Evolutionary conservation across 2,797 vertebrate genomes (phyloP), one percentile per base, ranked within the genome.

Genomic region (Gadopsis bispinosus): DNA sequence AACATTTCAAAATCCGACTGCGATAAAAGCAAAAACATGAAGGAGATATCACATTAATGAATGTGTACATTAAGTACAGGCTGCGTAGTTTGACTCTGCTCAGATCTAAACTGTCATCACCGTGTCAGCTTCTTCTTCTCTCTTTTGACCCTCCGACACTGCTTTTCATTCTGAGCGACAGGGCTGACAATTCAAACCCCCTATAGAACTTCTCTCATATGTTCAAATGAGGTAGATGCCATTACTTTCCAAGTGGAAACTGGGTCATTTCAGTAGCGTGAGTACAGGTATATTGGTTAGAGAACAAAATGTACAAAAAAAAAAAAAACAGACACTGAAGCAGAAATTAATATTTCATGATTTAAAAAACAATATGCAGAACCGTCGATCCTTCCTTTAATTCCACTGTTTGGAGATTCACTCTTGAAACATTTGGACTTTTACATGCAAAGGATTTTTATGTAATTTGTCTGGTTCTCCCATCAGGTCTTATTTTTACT

Each of bases 201-300:
- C 31, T 5, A 0, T 14, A 13, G 48, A 0, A 5, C 26, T 39
- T 51, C 56, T 26, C 19, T 55, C 3, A 16, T 19, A 43, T 73
- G 62, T 59, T 75, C 29, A 53, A 43, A 58, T 37, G 35, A 63
- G 19, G 26, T 22, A 3, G n/a, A 47, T 17, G 37, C 9, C 10
- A 20, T 22, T 64, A 22, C 16, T 64, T 65, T 65, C 12, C 11
- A 16, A 45, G 20, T 45, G 48, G 53, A 73, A 83, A 83, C 37
- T 79, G 74, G 77, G 83, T 84, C 79, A 86, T 5, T 54, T 60
- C 70, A 67, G 59, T 53, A 31, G 39, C 41, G n/a, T 37, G 43
- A 68, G 26, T 12, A 20, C 14, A 41, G 16, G 43, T 41, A 33
- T 6, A 33, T 6, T 33, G 20, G n/a, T 63, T 66, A 20, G 31